These are phyloP conservation scores for Engraulis encrasicolus DNA, from an alignment of 2,113 vertebrate species.

Conservation along the genomic window DNA sequence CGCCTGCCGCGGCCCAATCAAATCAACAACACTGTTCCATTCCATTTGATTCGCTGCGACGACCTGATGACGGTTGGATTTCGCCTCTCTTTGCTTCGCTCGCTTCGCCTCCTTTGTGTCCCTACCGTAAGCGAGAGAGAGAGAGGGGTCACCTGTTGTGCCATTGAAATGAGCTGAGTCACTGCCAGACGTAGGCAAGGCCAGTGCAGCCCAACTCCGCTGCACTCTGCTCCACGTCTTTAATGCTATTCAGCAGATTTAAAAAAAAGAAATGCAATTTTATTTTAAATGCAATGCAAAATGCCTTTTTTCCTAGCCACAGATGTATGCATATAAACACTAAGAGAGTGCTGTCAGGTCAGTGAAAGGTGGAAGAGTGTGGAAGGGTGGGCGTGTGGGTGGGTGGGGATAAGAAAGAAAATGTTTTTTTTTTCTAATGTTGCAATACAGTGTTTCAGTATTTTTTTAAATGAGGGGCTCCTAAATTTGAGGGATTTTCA, in stretches of 20 bases:
- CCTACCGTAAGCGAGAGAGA: no score
- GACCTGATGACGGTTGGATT: no score
- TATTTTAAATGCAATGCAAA: no score
- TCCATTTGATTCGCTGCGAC: no score
- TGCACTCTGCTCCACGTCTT: no score
- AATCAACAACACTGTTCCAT: no score
- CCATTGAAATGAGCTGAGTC: neutral
- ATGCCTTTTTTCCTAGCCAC: neutral
- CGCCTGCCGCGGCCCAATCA: no score
- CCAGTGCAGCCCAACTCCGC: neutral
- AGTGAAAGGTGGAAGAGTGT: neutral
- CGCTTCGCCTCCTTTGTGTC: no score
- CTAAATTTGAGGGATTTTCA: neutral
- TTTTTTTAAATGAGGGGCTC: neutral
- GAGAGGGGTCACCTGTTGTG: neutral
- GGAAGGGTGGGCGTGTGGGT: no score
- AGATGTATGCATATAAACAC: neutral
- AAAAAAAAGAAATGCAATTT: neutral
- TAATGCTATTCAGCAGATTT: neutral
- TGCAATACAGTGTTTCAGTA: neutral
- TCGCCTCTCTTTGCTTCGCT: no score
- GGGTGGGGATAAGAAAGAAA: neutral
- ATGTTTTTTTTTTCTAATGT: neutral
- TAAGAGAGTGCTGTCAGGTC: neutral
- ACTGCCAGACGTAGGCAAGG: neutral